Evolutionary conservation across 2,113 vertebrate genomes (phyloP), one percentile per base, ranked within the genome.

Genomic region (Cyprinodon tularosa): DNA sequence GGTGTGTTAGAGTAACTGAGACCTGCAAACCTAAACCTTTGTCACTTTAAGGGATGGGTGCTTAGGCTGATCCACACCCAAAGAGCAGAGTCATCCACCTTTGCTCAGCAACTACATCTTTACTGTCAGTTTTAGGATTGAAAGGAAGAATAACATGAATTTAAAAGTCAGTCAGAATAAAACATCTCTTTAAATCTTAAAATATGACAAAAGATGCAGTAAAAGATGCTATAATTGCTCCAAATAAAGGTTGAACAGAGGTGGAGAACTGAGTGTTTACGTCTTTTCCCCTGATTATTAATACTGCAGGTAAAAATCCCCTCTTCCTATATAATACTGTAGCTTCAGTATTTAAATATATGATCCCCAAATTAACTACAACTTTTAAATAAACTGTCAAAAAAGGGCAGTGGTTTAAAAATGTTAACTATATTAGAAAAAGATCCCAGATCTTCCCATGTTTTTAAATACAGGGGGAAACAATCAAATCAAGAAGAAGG

Each of bases 61-160:
- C 20, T 72, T 62, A 60, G 69, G 40, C 84, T 72, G 17, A 86
- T 80, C 68, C 76, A 79, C 63, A 89, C 88, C 80, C 69, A 89
- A 75, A 83, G 81, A 65, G 84, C 68, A 82, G 71, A 6, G 50
- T 62, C 68, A 38, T 89, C 88, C 81, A 90, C 86, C 88, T 93
- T 84, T 91, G 88, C 86, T 89, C 83, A 88, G 59, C 82, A 81
- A 72, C 79, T 74, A 44, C 66, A 80, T 71, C 68, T 63, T 47
- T 57, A 44, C 3, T 2, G 50, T 59, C 60, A 61, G 15, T 60
- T 38, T 3, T 22, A 3, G 12, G 37, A 13, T 4, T 13, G 63
- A 45, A 29, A 68, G 62, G 29, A 50, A 74, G 14, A 22, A 65
- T 57, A 61, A 73, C 44, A 14, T 71, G 61, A 72, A 86, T 78